Evolutionary conservation across 2,797 vertebrate genomes (phyloP), one percentile per base, ranked within the genome.

Genomic region (Dicrostonyx torquatus): DNA sequence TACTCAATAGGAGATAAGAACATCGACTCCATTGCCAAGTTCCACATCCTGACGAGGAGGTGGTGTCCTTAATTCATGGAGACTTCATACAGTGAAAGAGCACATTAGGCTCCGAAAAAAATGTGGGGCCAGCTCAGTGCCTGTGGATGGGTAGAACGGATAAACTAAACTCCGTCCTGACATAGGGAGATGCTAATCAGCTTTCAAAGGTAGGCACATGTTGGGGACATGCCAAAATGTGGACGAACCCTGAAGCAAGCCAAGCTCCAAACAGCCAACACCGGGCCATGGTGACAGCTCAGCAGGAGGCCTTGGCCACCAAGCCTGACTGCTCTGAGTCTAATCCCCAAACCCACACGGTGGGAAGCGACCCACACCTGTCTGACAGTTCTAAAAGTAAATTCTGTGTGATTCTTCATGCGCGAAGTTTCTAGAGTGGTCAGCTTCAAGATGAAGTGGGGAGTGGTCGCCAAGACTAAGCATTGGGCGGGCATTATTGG

Each of bases 391-490:
- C 45, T 53, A 78, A 78, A 48, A 31, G 48, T 31, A 53, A 58
- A 58, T 7, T 58, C 53, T 37, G 26, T 6, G 15, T 5, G 31
- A 66, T 40, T 80, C 48, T 31, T 79, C 43, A 60, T 58, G 24
- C 0, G 2, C n/a, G 31, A 89, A 78, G 18, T 31, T 66, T 29
- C 20, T 83, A 37, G 7, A 66, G 34, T 24, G 2, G 72, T 58
- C 40, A 22, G 48, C 75, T n/a, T 89, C 43, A 76, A n/a, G 60
- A 92, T 24, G 90, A 37, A 87, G 79, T 58, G 13, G 17, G 58
- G 75, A 43, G 48, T 43, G 53, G 45, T 1, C 60, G 62, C 18
- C 78, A 20, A 55, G 20, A 31, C 43, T 18, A 29, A 75, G 73
- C 73, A 1, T 17, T 20, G 31, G 6, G 37, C 7, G 89, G 10